phyloP scores from a whole-genome alignment of 1,140 invertebrate genomes.

The Ctenoplectra terminalis region DNA sequence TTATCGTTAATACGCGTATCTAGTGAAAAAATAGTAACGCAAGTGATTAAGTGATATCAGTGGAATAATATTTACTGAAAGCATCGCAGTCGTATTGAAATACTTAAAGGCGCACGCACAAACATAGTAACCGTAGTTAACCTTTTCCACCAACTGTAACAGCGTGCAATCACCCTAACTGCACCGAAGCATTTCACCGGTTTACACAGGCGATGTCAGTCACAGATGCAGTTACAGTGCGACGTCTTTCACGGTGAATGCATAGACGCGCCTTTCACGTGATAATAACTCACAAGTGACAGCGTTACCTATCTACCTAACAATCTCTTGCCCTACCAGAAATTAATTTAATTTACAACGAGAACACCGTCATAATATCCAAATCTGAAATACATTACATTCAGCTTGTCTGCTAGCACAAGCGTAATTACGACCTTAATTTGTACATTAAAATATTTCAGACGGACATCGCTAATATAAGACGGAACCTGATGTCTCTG shows the following conservation, averaged over 20 bases:
- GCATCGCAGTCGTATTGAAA: not conserved
- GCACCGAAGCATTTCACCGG: conserved; percentile 64
- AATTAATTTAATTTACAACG: conserved; percentile 64
- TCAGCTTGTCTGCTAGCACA: not conserved
- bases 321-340: conserved; percentile 61
- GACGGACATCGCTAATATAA: not conserved
- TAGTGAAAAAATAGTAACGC: no score
- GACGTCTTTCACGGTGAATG: conserved; percentile 63
- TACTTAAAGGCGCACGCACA: not conserved
- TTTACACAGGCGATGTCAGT: conserved; percentile 68
- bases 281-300: conserved; percentile 67
- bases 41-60: not conserved
- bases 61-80: not conserved
- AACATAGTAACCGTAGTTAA: conserved; percentile 26
- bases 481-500: no score
- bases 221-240: conserved; percentile 63
- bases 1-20: no score
- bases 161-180: conserved; percentile 64
- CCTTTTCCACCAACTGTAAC: conserved; percentile 49
- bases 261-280: conserved; percentile 57
- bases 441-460: not conserved
- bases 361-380: conserved; percentile 42
- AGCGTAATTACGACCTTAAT: not conserved
- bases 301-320: conserved; percentile 66
- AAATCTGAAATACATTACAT: conserved; percentile 10